Evolutionary conservation across 2,888 invertebrate genomes (phyloP).

Genomic region (Erebia epiphron): DNA sequence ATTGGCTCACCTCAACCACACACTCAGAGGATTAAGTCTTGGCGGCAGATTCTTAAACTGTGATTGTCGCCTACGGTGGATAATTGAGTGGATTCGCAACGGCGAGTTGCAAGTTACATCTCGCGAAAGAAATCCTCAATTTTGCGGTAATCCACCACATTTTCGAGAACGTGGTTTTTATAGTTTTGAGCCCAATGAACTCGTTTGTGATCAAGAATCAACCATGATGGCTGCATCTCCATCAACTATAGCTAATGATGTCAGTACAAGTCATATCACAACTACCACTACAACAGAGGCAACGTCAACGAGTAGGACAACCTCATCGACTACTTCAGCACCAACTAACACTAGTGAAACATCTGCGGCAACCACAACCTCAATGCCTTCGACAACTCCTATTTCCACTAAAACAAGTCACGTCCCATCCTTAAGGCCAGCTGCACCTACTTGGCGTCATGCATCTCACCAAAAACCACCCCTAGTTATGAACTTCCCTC

Average conservation of each 20-base stretch:
- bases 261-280: slow-evolving; percentile 47
- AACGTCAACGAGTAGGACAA: slow-evolving; percentile 51
- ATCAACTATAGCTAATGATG: slow-evolving; percentile 43
- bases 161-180: slow-evolving; percentile 93
- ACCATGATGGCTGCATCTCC: slow-evolving; percentile 53
- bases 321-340: slow-evolving; percentile 49
- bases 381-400: slow-evolving; percentile 53
- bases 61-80: slow-evolving; percentile 94
- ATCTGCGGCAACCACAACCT: slow-evolving; percentile 52
- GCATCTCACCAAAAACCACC: slow-evolving; percentile 86
- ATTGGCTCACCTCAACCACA: slow-evolving; percentile 90
- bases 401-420: slow-evolving; percentile 62
- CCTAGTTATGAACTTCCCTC: slow-evolving; percentile 87
- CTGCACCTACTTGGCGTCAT: slow-evolving; percentile 75
- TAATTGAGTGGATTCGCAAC: slow-evolving; percentile 94
- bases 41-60: slow-evolving; percentile 95
- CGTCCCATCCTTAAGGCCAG: slow-evolving; percentile 64
- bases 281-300: slow-evolving; percentile 50
- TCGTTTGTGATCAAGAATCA: slow-evolving; percentile 82
- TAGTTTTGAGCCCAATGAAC: slow-evolving; percentile 91
- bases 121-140: slow-evolving; percentile 95
- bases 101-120: slow-evolving; percentile 96
- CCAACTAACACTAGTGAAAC: slow-evolving; percentile 48
- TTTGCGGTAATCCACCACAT: slow-evolving; percentile 92
- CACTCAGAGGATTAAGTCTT: slow-evolving; percentile 92